Percentiles rank a stretch among this genome's conserved stretches.
Evolutionary conservation across 2,113 vertebrate species (phyloP).

Genomic region (Gulo gulo): DNA sequence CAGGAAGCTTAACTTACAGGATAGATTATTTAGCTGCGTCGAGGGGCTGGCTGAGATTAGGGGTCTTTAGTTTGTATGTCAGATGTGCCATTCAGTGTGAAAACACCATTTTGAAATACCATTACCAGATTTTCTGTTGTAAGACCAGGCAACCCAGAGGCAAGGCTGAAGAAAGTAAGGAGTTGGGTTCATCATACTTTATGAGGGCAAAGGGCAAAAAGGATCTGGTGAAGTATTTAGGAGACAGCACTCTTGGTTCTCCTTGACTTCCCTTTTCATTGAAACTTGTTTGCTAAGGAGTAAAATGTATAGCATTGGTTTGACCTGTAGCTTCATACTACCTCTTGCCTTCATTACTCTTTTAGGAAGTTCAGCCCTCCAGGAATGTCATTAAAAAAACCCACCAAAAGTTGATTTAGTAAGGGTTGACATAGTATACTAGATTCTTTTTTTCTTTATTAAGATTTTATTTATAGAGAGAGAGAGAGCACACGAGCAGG

Average conservation of each 20-base stretch:
- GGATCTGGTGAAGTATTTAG: not conserved
- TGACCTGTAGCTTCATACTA: not conserved
- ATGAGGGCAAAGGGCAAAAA: not conserved
- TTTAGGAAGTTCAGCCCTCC: slow-evolving; percentile 10
- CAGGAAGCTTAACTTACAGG: not conserved
- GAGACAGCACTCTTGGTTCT: not conserved
- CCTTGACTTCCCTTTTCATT: not conserved
- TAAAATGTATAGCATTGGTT: not conserved
- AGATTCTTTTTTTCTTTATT: not conserved
- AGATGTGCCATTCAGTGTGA: not conserved
- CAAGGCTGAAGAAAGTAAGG: slow-evolving; percentile 38
- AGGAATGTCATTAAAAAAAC: not conserved
- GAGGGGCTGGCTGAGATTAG: not conserved
- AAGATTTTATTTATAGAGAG: not conserved
- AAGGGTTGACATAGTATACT: not conserved
- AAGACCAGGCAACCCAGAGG: not conserved
- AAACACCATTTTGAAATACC: not conserved
- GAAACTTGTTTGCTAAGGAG: slow-evolving; percentile 24
- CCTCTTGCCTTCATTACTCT: slow-evolving; percentile 7
- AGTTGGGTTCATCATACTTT: not conserved
- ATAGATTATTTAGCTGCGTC: not conserved
- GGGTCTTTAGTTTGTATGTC: not conserved
- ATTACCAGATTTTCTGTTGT: not conserved
- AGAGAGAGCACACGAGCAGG: not conserved
- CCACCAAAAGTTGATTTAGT: not conserved